Conservation (phyloP, 2,797 vertebrate species). For the Liasis olivaceus region DNA sequence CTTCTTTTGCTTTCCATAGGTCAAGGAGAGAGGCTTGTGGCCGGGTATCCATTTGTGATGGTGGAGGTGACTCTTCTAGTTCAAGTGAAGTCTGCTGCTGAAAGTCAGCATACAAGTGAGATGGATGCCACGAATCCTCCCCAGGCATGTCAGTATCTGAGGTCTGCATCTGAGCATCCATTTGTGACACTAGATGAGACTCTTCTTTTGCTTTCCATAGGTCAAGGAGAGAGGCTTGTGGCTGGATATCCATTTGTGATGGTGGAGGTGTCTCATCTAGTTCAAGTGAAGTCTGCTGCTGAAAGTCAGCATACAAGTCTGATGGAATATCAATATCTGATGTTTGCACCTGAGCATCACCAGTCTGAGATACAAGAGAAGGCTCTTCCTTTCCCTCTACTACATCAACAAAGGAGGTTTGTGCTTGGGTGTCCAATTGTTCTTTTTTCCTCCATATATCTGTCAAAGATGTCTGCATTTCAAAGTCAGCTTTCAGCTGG, state of each 20-base stretch:
- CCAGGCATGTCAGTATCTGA: neutral
- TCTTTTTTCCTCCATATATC: neutral
- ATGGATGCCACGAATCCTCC: neutral
- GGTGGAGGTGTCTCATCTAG: neutral
- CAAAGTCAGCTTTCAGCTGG: neutral
- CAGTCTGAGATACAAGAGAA: neutral
- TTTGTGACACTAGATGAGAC: neutral
- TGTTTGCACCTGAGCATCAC: neutral
- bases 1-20: neutral
- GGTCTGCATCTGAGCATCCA: neutral
- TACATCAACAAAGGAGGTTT: neutral
- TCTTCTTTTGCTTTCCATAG: neutral
- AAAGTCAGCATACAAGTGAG: neutral
- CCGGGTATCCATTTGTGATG: neutral
- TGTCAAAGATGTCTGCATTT: neutral
- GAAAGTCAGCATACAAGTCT: neutral
- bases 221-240: neutral
- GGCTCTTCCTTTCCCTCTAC: neutral
- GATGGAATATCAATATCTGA: neutral
- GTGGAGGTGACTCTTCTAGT: neutral
- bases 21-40: neutral
- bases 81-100: neutral
- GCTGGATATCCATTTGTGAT: neutral
- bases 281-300: neutral
- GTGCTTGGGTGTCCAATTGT: neutral